Conservation (phyloP, 2,113 vertebrate species). For the Prolemur simus region DNA sequence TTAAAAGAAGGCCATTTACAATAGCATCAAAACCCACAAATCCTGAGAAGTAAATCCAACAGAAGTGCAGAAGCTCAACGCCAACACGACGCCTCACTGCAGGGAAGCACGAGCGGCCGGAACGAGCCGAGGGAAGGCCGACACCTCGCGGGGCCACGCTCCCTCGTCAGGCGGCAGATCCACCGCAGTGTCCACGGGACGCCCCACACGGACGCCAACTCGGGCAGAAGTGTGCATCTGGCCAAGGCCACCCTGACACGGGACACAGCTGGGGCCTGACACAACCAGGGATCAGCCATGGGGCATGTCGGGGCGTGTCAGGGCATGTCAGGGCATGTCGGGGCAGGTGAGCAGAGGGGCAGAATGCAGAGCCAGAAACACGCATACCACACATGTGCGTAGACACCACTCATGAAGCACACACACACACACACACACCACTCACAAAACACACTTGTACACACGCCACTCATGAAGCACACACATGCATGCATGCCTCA, state of each 20-base stretch:
- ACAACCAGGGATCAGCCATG: not conserved
- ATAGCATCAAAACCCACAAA: not conserved
- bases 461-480: not conserved
- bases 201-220: not conserved
- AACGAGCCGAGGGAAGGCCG: too few relatives aligned
- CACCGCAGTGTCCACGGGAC: not conserved
- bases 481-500: too few relatives aligned
- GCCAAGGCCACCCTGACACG: not conserved
- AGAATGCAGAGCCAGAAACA: not conserved
- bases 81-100: not conserved
- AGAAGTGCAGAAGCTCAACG: fast-evolving
- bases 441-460: not conserved
- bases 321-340: not conserved
- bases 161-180: fast-evolving
- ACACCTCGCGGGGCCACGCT: too few relatives aligned
- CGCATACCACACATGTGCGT: not conserved
- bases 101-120: not conserved
- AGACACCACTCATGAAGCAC: not conserved
- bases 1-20: not conserved
- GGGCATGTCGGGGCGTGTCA: not conserved
- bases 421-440: not conserved
- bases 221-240: not conserved
- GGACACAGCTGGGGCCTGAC: not conserved
- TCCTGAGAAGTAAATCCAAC: not conserved
- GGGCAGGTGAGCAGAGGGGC: not conserved